Base-by-base conservation (phyloP, 2,888 invertebrate species). In the Nemapogon koenigi region DNA sequence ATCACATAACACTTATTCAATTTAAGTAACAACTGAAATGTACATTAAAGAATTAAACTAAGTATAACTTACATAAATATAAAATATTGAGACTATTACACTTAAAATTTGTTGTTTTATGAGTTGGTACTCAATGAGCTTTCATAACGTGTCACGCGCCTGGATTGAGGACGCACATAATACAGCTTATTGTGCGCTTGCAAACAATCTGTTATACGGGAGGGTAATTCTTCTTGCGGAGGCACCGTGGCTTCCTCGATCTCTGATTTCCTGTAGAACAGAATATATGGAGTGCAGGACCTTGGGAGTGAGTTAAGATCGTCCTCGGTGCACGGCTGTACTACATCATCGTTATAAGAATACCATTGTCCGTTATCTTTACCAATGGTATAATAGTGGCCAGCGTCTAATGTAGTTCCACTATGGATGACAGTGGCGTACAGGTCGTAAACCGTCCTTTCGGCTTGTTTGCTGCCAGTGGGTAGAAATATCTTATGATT, bases 301-400 rank as follows among this genome's bases (percentile, higher is more conserved):
- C 86, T 84, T 45, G 82, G 81, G 4, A 89, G 72, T 16, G 69
- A 69, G 48, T 84, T 84, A 31, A 90, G 70, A 38, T 87, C 84
- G 1, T 78, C 70, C 4, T 86, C 79, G 6, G 82, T 79, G 10
- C 84, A 81, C 27, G 65, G 59, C 1, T 82, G 81, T 1, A 94
- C 91, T n/a, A 81, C 70, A 42, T 85, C 87, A 51, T 94, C 94
- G 55, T 93, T 91, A 55, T 90, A 91, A 54, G 87, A 83, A 59
- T 85, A 89, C 94, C 94, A 94, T 22, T 82, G 71, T 39, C 78
- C 75, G 13, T 64, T 68, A 54, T 89, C 89, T 22, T 85, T 82
- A 0, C 90, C 91, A 41, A 90, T 86, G 0, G 92, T 91, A 59
- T 91, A 92, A 60, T 94, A 94, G 58, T 94, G 94, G 0, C 94